A percentile compares a stretch with the other conserved stretches of the same genome.
Conservation (phyloP, 2,113 vertebrate species). For the Callipepla californica region DNA sequence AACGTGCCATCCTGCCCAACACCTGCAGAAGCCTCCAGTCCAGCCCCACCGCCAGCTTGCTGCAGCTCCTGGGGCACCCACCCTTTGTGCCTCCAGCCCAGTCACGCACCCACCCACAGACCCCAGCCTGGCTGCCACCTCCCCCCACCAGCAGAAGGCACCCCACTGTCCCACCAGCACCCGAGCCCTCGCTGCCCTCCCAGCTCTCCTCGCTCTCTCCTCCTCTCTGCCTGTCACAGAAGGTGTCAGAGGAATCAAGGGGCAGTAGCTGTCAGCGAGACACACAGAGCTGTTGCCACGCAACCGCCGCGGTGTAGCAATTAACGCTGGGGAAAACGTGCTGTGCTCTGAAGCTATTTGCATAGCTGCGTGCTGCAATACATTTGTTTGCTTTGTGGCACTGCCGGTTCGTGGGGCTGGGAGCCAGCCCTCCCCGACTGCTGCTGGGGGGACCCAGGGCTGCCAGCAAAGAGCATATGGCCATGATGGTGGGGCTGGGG, state of each 20-base stretch:
- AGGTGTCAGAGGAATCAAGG: conserved; percentile 67
- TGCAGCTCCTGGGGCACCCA: too few species aligned
- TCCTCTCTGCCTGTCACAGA: conserved; percentile 40
- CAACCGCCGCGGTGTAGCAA: conserved; percentile 70
- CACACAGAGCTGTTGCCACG: conserved; percentile 73
- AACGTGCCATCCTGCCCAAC: background rate
- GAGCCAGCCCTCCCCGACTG: conserved; percentile 42
- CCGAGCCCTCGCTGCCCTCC: background rate
- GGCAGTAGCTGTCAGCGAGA: conserved; percentile 71
- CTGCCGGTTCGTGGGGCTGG: conserved; percentile 29
- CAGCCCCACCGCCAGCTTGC: too few species aligned
- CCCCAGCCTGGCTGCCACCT: background rate
- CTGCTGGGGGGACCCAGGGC: background rate
- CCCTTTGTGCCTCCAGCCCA: too few species aligned
- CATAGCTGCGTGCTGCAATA: conserved; percentile 70
- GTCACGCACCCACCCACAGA: too few species aligned
- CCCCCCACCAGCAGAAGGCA: background rate
- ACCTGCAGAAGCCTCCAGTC: background rate
- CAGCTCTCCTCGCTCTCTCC: conserved; percentile 1
- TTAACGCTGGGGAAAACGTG: conserved; percentile 70
- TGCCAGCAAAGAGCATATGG: background rate
- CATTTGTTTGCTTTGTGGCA: conserved; percentile 64
- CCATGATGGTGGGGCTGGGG: background rate
- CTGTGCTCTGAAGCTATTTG: conserved; percentile 70
- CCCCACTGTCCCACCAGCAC: background rate